Evolutionary conservation across 2,113 vertebrate species (phyloP), one percentile per base, ranked within the genome.

Genomic region (Lanius collurio): DNA sequence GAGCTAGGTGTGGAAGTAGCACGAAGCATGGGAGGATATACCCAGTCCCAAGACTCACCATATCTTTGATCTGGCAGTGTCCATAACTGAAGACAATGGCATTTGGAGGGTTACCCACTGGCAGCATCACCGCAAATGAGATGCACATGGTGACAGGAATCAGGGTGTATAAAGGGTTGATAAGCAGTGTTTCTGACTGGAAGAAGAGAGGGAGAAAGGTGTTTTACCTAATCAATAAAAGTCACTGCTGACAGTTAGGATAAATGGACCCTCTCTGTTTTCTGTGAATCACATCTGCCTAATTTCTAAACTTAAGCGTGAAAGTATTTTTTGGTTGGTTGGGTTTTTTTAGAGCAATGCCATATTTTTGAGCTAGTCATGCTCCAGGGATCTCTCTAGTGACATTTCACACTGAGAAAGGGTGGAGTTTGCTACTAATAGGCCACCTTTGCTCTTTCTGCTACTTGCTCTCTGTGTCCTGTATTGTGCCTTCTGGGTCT

Each of bases 31-130:
- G 30, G 27, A 65, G 19, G 47, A 42, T 62, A 37, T 7, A 49
- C 2, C 8, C 3, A 4, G 16, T n/a, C 47, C 53, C 55, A 35
- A 18, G 35, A 97, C 97, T 97, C 96, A 99, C 99, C 99, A 99
- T 99, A 73, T 99, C 99, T 92, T 98, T 99, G 95, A 99, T 99
- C 96, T 99, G 98, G 98, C 99, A 98, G 95, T 99, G 99, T 70
- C 99, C 99, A 4, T 99, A 99, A 97, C 99, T 99, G 98, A 99
- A 99, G 97, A 99, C 99, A 20, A 99, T 99, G 96, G 99, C 99
- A 15, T 99, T 99, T 89, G 99, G 99, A 50, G 99, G 99, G 94
- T 99, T 99, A 79, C 99, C 99, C 92, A 99, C 99, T 6, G 99
- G 99, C 95, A 99, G 98, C 99, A 99, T 99, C 97, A 99, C 99